phyloP scores from a whole-genome alignment of 2,113 vertebrate genomes.

The Sardina pilchardus region DNA sequence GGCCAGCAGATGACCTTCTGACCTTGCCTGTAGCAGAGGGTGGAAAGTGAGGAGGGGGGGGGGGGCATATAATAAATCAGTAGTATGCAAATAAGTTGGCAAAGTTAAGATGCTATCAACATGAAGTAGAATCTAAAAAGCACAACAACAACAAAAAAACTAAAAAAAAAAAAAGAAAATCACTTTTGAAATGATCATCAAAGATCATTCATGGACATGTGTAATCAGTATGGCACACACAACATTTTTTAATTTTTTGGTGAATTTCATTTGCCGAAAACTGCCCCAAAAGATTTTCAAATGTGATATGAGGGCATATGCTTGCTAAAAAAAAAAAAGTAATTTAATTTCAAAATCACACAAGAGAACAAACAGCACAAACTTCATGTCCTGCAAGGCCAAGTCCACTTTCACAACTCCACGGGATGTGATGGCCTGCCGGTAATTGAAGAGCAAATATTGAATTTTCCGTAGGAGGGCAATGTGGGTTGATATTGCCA shows the following conservation, averaged over 20 bases:
- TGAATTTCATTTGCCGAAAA: not conserved
- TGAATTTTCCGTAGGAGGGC: constrained; percentile 57
- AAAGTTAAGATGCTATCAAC: not conserved
- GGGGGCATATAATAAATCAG: too few species aligned
- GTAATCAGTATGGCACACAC: too few species aligned
- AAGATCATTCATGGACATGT: too few species aligned
- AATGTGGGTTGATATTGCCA: constrained; percentile 13
- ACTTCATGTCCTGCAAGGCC: constrained; percentile 12
- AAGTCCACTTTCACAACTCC: constrained; percentile 41
- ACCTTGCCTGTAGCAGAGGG: not conserved
- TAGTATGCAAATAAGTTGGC: not conserved
- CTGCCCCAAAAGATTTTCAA: not conserved
- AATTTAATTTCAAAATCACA: not conserved
- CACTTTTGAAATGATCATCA: not conserved
- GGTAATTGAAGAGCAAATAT: constrained; percentile 66
- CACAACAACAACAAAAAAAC: too few species aligned
- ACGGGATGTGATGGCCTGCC: constrained; percentile 1
- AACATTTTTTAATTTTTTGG: not conserved
- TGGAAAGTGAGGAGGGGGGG: not conserved
- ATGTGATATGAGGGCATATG: not conserved
- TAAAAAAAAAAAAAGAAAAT: not conserved
- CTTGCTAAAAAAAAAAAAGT: not conserved
- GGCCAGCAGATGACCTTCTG: not conserved
- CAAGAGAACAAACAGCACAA: constrained; percentile 35
- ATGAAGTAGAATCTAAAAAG: too few species aligned